phyloP scores from a whole-genome alignment of 37 sponge, comb jelly and placozoan species.

The Chondrilla cf. caribensis region DNA sequence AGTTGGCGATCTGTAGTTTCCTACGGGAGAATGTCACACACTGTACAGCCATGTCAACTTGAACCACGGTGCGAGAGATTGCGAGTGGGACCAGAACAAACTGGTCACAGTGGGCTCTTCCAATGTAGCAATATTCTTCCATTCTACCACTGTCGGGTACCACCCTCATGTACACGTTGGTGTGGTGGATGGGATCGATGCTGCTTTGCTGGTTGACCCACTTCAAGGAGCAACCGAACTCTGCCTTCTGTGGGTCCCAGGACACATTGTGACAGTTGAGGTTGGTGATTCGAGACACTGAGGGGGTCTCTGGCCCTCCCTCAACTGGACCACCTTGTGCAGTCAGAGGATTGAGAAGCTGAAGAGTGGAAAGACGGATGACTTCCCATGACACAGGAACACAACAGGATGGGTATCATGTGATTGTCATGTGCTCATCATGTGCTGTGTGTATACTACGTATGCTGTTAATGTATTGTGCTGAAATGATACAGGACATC shows the following conservation, averaged over 20 bases:
- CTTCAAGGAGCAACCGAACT: constrained; percentile 16
- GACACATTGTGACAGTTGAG: constrained; percentile 22
- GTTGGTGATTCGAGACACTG: constrained; percentile 29
- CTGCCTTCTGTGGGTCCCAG: not conserved
- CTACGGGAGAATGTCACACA: constrained; percentile 27
- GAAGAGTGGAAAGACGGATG: not conserved
- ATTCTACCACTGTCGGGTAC: not conserved
- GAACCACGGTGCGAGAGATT: not conserved
- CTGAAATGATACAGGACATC: too few species aligned
- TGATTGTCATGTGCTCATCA: too few species aligned
- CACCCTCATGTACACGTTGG: constrained; percentile 45
- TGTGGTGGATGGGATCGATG: constrained; percentile 52
- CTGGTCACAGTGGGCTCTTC: constrained; percentile 12
- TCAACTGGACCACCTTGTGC: not conserved
- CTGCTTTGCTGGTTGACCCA: constrained; percentile 30
- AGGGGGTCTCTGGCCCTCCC: not conserved
- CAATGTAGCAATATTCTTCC: not conserved
- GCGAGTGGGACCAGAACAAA: not conserved
- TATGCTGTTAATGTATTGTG: too few species aligned
- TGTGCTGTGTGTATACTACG: too few species aligned
- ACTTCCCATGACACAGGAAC: too few species aligned
- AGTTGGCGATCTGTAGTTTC: constrained; percentile 20
- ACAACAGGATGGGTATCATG: too few species aligned
- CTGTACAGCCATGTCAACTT: constrained; percentile 44
- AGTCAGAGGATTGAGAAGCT: constrained; percentile 43